Evolutionary conservation across 2,888 invertebrate species (phyloP), one percentile per base, ranked within the genome.

Genomic region (Clostera curtula): DNA sequence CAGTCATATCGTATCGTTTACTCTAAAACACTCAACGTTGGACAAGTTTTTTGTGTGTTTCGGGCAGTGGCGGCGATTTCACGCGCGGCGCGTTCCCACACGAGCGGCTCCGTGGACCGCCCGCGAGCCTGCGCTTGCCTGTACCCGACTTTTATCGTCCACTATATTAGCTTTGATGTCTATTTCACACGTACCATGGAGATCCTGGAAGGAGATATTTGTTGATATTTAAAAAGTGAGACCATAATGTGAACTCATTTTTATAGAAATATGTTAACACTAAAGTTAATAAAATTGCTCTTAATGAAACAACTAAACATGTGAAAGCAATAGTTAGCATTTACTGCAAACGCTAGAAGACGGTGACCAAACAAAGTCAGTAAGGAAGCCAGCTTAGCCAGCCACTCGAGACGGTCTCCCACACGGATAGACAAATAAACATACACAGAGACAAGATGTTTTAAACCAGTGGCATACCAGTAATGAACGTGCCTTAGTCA

Each of bases 41-140:
- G 29, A 13, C 23, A 29, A 25, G 31, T 23, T 43, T 43, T 44
- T 44, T 44, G 47, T 36, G 32, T 23, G 13, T 19, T 19, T 19
- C 15, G 18, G 13, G 36, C 32, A 38, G 52, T 43, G 49, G 40
- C 47, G 41, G 37, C 41, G 53, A 50, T 50, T 52, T 50, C 53
- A 50, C 47, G 50, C 30, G 53, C 28, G 34, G 34, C 33, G 31
- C 30, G 49, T 53, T 50, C 53, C 49, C 50, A 53, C 53, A 49
- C 53, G 50, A 47, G 49, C 36, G n/a, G n/a, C n/a, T n/a, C 31
- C 17, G 24, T 25, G 22, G 50, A 52, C 49, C 49, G 49, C 52
- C 49, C 52, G 49, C 52, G 39, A 47, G 25, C 16, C 32, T 22
- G 33, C 29, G 42, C 31, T 31, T 31, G 47, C 51, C 49, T 50